phyloP scores from a whole-genome alignment of 1,140 invertebrate species.

The Bombus pascuorum region DNA sequence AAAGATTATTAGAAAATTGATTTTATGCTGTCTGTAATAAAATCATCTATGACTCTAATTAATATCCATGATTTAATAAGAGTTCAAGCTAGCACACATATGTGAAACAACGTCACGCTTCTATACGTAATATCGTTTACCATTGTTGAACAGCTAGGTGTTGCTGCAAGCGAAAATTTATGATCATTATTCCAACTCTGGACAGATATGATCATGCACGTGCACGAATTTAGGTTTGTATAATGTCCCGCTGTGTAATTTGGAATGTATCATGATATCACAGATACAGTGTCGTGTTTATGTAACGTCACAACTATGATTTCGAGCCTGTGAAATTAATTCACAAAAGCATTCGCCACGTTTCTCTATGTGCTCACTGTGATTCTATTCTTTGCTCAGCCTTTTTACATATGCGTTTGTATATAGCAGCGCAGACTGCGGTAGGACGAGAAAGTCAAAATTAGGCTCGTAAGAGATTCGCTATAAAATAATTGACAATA shows the following conservation, averaged over 20 bases:
- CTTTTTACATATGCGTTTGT: background rate
- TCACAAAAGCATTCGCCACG: background rate
- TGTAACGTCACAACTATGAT: background rate
- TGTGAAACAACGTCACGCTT: background rate
- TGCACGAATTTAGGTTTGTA: slow-evolving; percentile 26
- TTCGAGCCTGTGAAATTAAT: background rate
- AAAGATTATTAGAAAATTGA: background rate
- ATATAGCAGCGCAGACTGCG: background rate
- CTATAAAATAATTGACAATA: background rate
- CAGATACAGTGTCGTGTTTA: slow-evolving; percentile 6
- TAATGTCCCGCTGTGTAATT: slow-evolving; percentile 10
- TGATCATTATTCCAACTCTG: background rate
- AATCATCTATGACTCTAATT: background rate
- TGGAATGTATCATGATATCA: background rate
- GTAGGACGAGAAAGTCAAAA: background rate
- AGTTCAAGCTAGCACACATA: background rate
- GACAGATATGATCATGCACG: slow-evolving; percentile 18
- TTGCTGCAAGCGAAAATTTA: slow-evolving; percentile 14
- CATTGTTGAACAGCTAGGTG: background rate
- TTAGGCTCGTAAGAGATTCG: background rate
- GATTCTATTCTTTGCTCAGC: background rate
- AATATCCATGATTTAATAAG: background rate
- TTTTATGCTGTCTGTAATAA: background rate
- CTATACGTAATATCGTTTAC: background rate
- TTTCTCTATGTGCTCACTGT: background rate